Percentiles rank a stretch among this genome's conserved stretches.
Conservation (phyloP, 2,797 vertebrate genomes). For the Myotis daubentonii region DNA sequence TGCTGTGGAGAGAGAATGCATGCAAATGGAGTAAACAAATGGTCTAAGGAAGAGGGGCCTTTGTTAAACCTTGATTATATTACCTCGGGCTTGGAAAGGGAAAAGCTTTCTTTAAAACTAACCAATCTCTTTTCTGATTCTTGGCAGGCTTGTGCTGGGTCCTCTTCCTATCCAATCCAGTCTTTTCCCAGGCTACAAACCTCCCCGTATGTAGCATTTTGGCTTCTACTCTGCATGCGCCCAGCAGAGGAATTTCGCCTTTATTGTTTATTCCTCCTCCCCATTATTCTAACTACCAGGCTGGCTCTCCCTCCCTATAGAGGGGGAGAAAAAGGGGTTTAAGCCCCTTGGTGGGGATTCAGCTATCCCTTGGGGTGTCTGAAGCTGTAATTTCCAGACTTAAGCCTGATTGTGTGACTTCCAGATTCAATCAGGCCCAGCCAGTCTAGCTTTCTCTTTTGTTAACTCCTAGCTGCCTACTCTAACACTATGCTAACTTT, state of each 20-base stretch:
- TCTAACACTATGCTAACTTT: neutral
- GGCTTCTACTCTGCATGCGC: neutral
- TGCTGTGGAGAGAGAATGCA: neutral
- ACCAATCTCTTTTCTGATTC: neutral
- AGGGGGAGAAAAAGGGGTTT: neutral
- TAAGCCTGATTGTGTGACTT: neutral
- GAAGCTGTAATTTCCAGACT: neutral
- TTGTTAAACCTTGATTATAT: neutral
- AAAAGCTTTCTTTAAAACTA: neutral
- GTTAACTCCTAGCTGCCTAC: neutral
- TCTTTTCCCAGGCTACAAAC: neutral
- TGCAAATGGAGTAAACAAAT: neutral
- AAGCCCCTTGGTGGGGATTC: neutral
- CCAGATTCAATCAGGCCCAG: neutral
- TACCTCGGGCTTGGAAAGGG: neutral
- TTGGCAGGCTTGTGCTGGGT: neutral
- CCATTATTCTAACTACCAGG: neutral
- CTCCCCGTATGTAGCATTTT: neutral
- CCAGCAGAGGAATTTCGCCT: neutral
- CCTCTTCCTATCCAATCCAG: neutral
- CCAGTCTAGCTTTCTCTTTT: neutral
- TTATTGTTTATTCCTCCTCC: neutral
- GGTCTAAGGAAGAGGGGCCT: neutral
- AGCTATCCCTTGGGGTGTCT: neutral
- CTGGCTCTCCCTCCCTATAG: neutral